A percentile compares a stretch with the other conserved stretches of the same genome.
Evolutionary conservation across 1,140 invertebrate genomes (phyloP).

Genomic region (Cydia fagiglandana): DNA sequence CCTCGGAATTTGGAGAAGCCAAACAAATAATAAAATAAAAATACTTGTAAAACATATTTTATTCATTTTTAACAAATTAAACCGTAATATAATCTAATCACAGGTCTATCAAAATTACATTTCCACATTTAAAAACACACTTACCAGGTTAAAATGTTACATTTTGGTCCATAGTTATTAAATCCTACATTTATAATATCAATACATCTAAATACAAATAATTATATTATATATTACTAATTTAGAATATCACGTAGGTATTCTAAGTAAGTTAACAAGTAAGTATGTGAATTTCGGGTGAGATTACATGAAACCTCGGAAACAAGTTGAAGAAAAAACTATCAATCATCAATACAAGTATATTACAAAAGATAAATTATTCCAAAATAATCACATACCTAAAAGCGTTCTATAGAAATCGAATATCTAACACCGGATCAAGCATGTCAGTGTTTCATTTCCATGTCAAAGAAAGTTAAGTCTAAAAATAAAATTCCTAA

Average conservation of each 20-base stretch:
- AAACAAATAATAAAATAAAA: too few species aligned
- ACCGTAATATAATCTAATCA: conserved; percentile 55
- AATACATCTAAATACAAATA: conserved; percentile 28
- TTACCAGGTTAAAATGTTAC: conserved; percentile 16
- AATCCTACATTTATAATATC: conserved; percentile 17
- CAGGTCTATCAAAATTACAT: conserved; percentile 61
- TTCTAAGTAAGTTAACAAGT: conserved; percentile 17
- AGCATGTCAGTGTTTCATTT: conserved; percentile 23
- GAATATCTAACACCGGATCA: conserved; percentile 24
- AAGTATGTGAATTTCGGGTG: conserved; percentile 29
- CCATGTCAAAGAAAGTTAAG: conserved; percentile 29
- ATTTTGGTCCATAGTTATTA: conserved; percentile 22
- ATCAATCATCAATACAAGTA: conserved; percentile 28
- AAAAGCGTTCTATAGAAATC: conserved; percentile 27
- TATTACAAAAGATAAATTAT: conserved; percentile 28
- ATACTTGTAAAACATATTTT: conserved; percentile 39
- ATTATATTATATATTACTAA: conserved; percentile 27
- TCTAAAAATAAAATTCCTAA: conserved; percentile 26
- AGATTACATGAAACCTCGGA: conserved; percentile 20
- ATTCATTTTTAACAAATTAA: conserved; percentile 61
- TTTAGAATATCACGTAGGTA: conserved; percentile 28
- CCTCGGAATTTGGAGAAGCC: too few species aligned
- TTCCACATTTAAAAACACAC: conserved; percentile 43
- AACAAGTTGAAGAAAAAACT: conserved; percentile 20
- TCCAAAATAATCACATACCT: conserved; percentile 30